Percentiles rank a stretch among this genome's conserved stretches.
Evolutionary conservation across 2,888 invertebrate species (phyloP).

Genomic region (Gymnocheta viridis): DNA sequence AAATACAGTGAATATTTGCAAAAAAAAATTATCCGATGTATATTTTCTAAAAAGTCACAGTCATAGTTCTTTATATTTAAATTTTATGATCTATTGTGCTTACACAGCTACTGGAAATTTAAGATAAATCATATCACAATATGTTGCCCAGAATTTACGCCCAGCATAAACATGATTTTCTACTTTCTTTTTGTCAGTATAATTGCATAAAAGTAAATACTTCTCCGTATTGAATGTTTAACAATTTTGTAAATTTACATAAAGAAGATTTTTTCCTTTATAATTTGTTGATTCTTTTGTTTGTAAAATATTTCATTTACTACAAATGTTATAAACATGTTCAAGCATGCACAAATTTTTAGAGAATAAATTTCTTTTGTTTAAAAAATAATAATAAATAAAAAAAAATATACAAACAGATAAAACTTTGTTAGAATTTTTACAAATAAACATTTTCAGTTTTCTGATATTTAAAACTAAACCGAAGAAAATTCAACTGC

Average conservation of each 20-base stretch:
- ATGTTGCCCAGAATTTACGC: neutral
- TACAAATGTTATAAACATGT: slow-evolving; percentile 12
- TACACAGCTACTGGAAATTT: neutral
- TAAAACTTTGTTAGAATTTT: neutral
- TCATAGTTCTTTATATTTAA: no score
- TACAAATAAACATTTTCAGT: neutral
- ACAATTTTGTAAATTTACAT: neutral
- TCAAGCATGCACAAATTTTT: slow-evolving; percentile 19
- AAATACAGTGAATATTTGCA: no score
- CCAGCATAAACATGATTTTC: neutral
- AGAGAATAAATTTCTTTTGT: neutral
- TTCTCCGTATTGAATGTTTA: neutral
- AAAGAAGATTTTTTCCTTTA: neutral
- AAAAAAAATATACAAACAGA: neutral
- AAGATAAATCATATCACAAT: neutral
- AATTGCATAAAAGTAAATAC: neutral
- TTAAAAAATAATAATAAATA: neutral
- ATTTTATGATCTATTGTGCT: neutral
- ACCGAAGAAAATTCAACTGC: neutral
- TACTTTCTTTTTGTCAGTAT: neutral
- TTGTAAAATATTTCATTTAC: slow-evolving; percentile 17
- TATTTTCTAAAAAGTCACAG: no score
- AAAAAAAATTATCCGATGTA: no score
- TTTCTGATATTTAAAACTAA: slow-evolving; percentile 6
- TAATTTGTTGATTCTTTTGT: neutral